These are phyloP conservation scores for Nicator chloris DNA, from an alignment of 2,113 vertebrate genomes.

Conservation along the genomic window DNA sequence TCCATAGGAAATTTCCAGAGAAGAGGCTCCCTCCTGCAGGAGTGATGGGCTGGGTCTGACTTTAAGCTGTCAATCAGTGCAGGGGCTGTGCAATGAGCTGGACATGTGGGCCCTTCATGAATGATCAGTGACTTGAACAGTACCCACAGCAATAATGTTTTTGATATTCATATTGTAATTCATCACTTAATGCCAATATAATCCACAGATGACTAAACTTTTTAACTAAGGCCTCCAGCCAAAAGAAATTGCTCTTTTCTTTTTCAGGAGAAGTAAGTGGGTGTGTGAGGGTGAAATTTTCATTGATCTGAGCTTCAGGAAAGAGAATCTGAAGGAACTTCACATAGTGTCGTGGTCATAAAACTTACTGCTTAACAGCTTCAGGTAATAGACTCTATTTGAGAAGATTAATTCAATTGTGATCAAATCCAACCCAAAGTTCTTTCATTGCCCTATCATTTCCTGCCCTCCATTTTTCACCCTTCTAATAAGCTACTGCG, in stretches of 20 bases:
- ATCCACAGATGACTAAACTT: background rate
- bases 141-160: background rate
- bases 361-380: background rate
- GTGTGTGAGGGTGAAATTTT: background rate
- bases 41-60: background rate
- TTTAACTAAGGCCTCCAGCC: background rate
- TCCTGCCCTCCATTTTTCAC: background rate
- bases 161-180: background rate
- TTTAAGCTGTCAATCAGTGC: background rate
- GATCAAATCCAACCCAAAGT: background rate
- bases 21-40: fast-evolving
- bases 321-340: background rate
- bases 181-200: background rate
- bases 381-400: background rate
- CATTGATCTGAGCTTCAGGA: background rate
- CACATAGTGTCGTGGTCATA: background rate
- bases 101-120: background rate
- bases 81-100: background rate
- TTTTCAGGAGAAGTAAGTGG: background rate
- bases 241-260: background rate
- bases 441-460: background rate
- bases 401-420: background rate
- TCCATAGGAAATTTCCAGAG: fast-evolving
- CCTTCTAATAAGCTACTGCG: background rate
- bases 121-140: background rate